Base-by-base conservation (phyloP, 2,113 vertebrate genomes). In the Otocyon megalotis region DNA sequence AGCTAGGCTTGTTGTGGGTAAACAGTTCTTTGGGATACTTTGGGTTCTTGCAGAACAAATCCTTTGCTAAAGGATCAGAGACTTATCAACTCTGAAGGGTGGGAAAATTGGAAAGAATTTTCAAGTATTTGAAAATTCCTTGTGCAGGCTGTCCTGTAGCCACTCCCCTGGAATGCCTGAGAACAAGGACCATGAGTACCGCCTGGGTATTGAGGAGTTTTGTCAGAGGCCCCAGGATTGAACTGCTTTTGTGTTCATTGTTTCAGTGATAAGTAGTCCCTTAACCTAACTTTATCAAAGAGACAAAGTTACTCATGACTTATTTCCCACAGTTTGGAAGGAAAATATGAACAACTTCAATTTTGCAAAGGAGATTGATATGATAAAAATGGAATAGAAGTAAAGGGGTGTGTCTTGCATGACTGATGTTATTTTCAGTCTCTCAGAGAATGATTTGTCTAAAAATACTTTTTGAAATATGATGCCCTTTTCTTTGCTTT, bases 241-340 rank as follows among this genome's bases (percentile, higher is more conserved):
- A 97, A 97, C 63, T 82, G 89, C 93, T 97, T 95, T 97, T 92
- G 97, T 98, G 98, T 96, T 98, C 98, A 98, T 97, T 98, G 97
- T 98, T 98, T 97, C 0, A 32, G 85, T 98, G 98, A 98, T 76
- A 16, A 98, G 97, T 96, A 77, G 94, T 98, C 97, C 97, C 96
- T 97, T 98, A 98, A 97, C 93, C 89, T 98, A 97, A 94, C 95
- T 91, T 97, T 98, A 98, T 96, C 97, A 92, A 93, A 93, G 86
- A 97, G 96, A 97, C 97, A 97, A 79, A 95, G 94, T 82, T 98
- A 97, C 96, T 98, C 97, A 91, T 86, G 0, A 0, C 90, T 98
- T 90, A 98, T 98, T 99, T 99, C 98, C 98, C 99, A 99, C 98
- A 99, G 98, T 94, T 98, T 90, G 95, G 93, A 93, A 98, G 60